These are phyloP conservation scores for Allenopithecus nigroviridis DNA, from an alignment of 2,797 vertebrate genomes.

Conservation along the genomic window DNA sequence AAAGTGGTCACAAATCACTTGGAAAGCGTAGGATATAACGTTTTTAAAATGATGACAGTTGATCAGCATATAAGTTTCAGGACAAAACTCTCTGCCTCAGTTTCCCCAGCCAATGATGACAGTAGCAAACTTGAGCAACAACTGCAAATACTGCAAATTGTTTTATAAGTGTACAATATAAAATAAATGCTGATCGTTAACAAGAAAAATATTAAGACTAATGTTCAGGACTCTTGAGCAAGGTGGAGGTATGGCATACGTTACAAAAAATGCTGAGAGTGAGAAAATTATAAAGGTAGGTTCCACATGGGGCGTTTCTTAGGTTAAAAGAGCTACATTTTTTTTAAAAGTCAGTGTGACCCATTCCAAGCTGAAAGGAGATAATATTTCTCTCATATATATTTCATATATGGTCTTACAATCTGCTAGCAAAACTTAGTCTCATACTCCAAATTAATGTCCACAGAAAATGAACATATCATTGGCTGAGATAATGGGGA, in stretches of 20 bases:
- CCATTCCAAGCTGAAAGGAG: neutral
- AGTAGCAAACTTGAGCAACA: neutral
- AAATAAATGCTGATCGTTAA: constrained; percentile 7
- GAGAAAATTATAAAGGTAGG: neutral
- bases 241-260: neutral
- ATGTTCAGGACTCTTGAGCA: neutral
- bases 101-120: neutral
- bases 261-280: neutral
- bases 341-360: neutral
- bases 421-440: neutral
- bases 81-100: neutral
- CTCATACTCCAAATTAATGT: neutral
- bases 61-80: neutral
- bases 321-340: neutral
- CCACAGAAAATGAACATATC: neutral
- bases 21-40: neutral
- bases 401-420: neutral
- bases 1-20: constrained; percentile 36
- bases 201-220: neutral
- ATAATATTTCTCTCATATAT: neutral
- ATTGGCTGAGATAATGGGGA: neutral
- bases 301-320: neutral
- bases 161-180: neutral
- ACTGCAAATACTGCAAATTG: neutral
- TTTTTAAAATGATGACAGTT: neutral